A percentile compares a stretch with the other conserved stretches of the same genome.
Conservation (phyloP, 2,888 invertebrate species). For the Mimachlamys varia region DNA sequence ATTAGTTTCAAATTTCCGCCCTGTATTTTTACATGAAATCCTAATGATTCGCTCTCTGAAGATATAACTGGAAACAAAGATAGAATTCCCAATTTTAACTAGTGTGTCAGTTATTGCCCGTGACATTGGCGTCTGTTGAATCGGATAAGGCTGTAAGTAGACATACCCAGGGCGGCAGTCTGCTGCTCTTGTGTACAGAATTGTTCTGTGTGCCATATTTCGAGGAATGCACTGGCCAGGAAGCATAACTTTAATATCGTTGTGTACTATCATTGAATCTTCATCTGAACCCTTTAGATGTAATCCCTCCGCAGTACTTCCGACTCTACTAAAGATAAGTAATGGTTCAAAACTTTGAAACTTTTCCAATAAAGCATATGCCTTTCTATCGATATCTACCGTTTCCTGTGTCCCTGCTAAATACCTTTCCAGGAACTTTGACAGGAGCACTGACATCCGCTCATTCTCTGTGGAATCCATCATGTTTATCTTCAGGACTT, state of each 20-base stretch:
- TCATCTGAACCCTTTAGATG: not conserved
- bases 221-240: slow-evolving; percentile 9
- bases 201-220: not conserved
- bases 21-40: too few species aligned
- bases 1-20: too few species aligned
- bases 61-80: not conserved
- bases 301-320: not conserved
- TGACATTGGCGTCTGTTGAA: not conserved
- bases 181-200: not conserved
- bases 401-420: too few species aligned
- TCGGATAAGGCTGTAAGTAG: not conserved
- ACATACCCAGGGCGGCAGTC: not conserved
- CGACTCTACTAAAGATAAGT: not conserved
- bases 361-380: too few species aligned
- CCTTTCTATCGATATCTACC: too few species aligned
- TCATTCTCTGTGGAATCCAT: too few species aligned
- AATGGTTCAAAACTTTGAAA: too few species aligned
- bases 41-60: not conserved
- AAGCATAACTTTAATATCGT: not conserved
- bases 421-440: too few species aligned
- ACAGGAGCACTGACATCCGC: too few species aligned
- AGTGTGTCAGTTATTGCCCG: not conserved
- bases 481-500: too few species aligned
- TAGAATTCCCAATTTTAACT: not conserved
- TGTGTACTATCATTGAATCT: not conserved